Base-by-base conservation (phyloP, 1,140 invertebrate genomes). In the Drosophila novamexicana region DNA sequence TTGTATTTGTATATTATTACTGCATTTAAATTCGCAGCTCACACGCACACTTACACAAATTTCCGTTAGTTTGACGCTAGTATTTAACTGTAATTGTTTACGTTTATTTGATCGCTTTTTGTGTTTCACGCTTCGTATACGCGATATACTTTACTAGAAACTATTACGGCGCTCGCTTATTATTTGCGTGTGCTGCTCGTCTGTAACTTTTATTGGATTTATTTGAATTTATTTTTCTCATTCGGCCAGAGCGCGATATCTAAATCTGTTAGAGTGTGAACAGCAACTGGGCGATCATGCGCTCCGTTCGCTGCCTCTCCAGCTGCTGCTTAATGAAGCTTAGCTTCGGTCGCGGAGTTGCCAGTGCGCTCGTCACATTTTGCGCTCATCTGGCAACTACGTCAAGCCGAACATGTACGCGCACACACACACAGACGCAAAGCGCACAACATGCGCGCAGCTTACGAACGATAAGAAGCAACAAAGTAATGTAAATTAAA, bases 61-160 rank as follows among this genome's bases (percentile, higher is more conserved):
- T 75, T 75, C 59, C 61, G 73, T 75, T 75, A 75, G 53, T 59
- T 72, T 59, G 50, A 65, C 69, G 53, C 9, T 52, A 29, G 37
- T 75, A 22, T 12, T 75, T 36, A 71, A 59, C 73, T 53, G 49
- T 65, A 75, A 71, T 75, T 75, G 73, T 75, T 75, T 56, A 71
- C 67, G 67, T 65, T 77, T 73, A 54, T 68, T 77, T 68, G 66
- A 73, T 75, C 70, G 79, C 42, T 75, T 77, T 73, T 77, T 73
- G 71, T 69, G 69, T 82, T 88, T 88, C 80, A 86, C 84, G 77
- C 79, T 82, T 82, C 83, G 83, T 83, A 88, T 88, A 83, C 83
- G 81, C 83, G 84, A 88, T 88, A 64, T 75, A 65, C 79, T 56
- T 56, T 56, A n/a, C 29, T 67, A 54, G 36, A 34, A 69, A 57